These are phyloP conservation scores for Drosophila pectinifera DNA, from an alignment of 1,140 invertebrate genomes.

Conservation along the genomic window DNA sequence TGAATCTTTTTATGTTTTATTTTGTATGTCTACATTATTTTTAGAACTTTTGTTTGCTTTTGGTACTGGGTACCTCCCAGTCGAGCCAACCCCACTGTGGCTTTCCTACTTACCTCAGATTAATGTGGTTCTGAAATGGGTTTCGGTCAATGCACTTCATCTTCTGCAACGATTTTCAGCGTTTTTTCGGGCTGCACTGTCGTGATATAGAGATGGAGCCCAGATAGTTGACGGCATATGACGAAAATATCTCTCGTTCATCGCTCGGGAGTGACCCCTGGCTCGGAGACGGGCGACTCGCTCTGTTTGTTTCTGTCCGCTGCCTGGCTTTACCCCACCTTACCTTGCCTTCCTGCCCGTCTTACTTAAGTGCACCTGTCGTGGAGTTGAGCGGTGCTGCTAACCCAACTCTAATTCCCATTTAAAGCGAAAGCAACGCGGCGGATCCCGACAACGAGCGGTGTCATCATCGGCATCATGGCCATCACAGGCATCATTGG, in stretches of 20 bases:
- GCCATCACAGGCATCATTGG: slow-evolving; percentile 42
- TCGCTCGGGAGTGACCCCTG: slow-evolving; percentile 8
- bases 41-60: too few species aligned
- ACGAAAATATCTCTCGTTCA: slow-evolving; percentile 6
- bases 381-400: slow-evolving; percentile 5
- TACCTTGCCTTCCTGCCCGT: not conserved
- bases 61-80: too few species aligned
- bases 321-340: slow-evolving; percentile 9
- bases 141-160: too few species aligned
- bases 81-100: too few species aligned
- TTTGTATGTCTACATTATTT: too few species aligned
- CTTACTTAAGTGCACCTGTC: slow-evolving; percentile 32
- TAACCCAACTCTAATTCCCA: slow-evolving; percentile 20
- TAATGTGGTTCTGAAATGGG: too few species aligned
- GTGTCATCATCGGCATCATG: slow-evolving; percentile 49
- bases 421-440: slow-evolving; percentile 18
- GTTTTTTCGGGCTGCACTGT: not conserved
- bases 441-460: slow-evolving; percentile 31
- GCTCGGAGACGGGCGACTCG: not conserved
- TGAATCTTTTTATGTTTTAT: too few species aligned
- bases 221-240: slow-evolving; percentile 18
- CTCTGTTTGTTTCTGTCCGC: slow-evolving; percentile 3
- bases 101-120: too few species aligned
- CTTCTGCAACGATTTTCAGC: not conserved
- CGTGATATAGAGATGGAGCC: slow-evolving; percentile 5